These are phyloP conservation scores for Pseudomugil tenellus DNA, from an alignment of 2,797 vertebrate species.

Conservation along the genomic window DNA sequence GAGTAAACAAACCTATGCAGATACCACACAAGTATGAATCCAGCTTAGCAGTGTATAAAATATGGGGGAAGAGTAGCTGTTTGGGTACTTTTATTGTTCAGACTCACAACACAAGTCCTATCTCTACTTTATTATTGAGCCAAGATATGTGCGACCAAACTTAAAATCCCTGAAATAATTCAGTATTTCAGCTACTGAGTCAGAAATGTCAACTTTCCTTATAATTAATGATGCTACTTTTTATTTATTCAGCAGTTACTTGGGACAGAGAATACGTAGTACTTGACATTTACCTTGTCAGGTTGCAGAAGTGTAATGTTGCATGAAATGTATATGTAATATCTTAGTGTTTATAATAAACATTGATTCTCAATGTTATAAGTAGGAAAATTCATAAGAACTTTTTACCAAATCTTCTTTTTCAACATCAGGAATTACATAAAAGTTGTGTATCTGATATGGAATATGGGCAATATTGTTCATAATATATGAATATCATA, in stretches of 20 bases:
- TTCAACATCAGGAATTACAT: background rate
- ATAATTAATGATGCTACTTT: slow-evolving; percentile 47
- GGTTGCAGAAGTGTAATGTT: background rate
- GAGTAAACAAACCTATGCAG: too few species aligned
- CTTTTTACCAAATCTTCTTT: background rate
- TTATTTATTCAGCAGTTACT: slow-evolving; percentile 27
- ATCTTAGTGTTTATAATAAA: background rate
- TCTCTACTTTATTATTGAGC: slow-evolving; percentile 38
- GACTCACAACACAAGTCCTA: slow-evolving; percentile 22
- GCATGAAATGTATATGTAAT: background rate
- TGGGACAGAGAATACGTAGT: background rate
- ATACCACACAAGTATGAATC: too few species aligned
- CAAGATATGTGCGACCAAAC: slow-evolving; percentile 33
- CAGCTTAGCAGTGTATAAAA: too few species aligned
- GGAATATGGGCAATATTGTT: too few species aligned
- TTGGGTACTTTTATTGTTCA: slow-evolving; percentile 34
- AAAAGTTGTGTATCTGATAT: slow-evolving; percentile 11
- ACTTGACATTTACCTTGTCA: background rate
- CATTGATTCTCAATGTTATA: background rate
- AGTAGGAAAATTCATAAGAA: background rate
- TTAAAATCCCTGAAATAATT: slow-evolving; percentile 39
- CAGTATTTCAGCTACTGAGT: slow-evolving; percentile 31
- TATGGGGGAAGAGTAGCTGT: too few species aligned
- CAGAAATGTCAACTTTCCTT: slow-evolving; percentile 23
- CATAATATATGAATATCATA: background rate